Evolutionary conservation across 2,888 invertebrate species (phyloP).

Genomic region (Mimachlamys varia): DNA sequence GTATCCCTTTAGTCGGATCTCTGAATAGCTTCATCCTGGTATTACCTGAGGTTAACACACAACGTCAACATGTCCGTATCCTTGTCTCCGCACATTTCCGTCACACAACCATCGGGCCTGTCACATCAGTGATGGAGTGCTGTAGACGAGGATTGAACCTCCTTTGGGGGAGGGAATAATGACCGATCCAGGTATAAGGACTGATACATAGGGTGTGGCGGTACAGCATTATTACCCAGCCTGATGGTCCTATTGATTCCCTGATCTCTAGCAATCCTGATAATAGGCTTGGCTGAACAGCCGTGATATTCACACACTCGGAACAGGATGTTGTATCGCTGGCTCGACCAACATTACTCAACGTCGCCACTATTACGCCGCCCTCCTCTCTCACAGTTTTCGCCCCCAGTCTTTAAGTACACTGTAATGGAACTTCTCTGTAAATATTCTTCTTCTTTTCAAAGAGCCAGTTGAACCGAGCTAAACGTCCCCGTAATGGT

Average conservation of each 20-base stretch:
- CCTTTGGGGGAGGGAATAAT: conserved; percentile 1
- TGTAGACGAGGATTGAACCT: background rate
- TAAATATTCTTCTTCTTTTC: background rate
- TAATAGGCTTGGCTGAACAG: background rate
- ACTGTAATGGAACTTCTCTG: conserved; percentile 31
- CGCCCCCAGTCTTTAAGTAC: background rate
- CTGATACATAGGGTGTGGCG: background rate
- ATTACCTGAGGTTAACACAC: too few species aligned
- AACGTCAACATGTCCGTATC: background rate
- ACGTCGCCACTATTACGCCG: background rate
- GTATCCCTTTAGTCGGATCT: too few species aligned
- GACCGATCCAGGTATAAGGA: background rate
- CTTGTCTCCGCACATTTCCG: background rate
- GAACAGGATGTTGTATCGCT: background rate
- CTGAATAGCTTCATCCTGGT: too few species aligned
- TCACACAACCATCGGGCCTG: background rate
- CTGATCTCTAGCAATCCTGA: background rate
- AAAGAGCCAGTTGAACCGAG: conserved; percentile 22
- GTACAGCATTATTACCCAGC: background rate
- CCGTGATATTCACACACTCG: background rate
- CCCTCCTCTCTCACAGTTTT: background rate
- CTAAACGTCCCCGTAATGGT: background rate
- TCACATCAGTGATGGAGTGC: background rate
- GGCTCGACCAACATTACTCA: background rate
- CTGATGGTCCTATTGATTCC: background rate